Conservation (phyloP, 1,140 invertebrate species). For the Cyclargus thomasi region DNA sequence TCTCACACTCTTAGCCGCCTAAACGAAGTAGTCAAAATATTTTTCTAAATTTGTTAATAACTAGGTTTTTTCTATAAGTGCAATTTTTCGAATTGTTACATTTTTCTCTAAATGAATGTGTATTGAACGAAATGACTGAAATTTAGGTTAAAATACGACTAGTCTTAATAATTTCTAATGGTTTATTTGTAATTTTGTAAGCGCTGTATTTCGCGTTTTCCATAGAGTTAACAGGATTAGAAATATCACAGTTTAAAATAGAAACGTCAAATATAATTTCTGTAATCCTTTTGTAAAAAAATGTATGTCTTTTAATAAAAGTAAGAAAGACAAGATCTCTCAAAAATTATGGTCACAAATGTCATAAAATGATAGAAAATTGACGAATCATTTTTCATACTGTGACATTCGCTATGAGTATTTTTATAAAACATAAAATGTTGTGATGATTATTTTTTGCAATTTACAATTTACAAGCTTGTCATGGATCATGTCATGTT, state of each 20-base stretch:
- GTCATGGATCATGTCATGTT: neutral
- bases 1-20: neutral
- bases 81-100: conserved; percentile 23
- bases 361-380: too few species aligned
- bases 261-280: too few species aligned
- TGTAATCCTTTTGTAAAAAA: too few species aligned
- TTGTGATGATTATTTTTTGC: too few species aligned
- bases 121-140: conserved; percentile 22
- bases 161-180: conserved; percentile 21
- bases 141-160: conserved; percentile 20
- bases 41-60: conserved; percentile 24
- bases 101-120: conserved; percentile 21
- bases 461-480: neutral
- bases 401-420: too few species aligned
- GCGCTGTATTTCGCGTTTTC: neutral
- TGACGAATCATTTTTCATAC: too few species aligned
- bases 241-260: neutral
- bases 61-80: conserved; percentile 20
- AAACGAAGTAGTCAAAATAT: neutral
- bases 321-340: neutral
- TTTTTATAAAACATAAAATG: neutral
- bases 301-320: too few species aligned
- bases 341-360: neutral
- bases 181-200: conserved; percentile 19
- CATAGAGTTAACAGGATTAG: neutral